These are phyloP conservation scores for Phycodurus eques DNA, from an alignment of 2,113 vertebrate genomes.

Conservation along the genomic window DNA sequence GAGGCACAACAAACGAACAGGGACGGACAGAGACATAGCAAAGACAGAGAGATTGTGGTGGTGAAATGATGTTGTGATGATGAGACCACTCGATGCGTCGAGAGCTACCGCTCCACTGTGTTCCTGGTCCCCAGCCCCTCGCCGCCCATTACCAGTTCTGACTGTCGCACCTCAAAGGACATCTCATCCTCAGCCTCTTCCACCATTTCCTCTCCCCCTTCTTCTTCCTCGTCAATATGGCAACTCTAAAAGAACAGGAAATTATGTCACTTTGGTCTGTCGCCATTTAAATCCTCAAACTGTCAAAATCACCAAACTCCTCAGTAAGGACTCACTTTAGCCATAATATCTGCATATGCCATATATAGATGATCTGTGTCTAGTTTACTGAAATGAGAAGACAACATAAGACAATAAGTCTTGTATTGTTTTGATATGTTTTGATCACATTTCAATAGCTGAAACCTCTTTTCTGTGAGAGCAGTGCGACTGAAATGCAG, in stretches of 20 bases:
- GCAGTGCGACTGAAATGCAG: constrained; percentile 92
- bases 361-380: constrained; percentile 79
- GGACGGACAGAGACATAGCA: constrained; percentile 20
- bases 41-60: constrained; percentile 2
- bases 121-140: constrained; percentile 75
- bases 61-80: constrained; percentile 63
- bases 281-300: neutral
- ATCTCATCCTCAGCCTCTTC: constrained; percentile 79
- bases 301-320: neutral
- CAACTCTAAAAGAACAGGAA: constrained; percentile 76
- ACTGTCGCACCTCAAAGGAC: constrained; percentile 86
- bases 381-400: constrained; percentile 68
- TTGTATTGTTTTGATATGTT: neutral
- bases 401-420: constrained; percentile 14
- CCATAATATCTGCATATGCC: constrained; percentile 80
- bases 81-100: constrained; percentile 70
- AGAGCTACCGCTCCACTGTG: constrained; percentile 75
- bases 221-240: constrained; percentile 83
- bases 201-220: constrained; percentile 71
- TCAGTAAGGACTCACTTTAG: constrained; percentile 67
- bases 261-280: neutral
- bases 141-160: constrained; percentile 78
- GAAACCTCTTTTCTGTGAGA: constrained; percentile 88
- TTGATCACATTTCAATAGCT: neutral
- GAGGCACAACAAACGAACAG: constrained; percentile 25